Evolutionary conservation across 2,888 invertebrate species (phyloP).

Genomic region (Agrotis segetum): DNA sequence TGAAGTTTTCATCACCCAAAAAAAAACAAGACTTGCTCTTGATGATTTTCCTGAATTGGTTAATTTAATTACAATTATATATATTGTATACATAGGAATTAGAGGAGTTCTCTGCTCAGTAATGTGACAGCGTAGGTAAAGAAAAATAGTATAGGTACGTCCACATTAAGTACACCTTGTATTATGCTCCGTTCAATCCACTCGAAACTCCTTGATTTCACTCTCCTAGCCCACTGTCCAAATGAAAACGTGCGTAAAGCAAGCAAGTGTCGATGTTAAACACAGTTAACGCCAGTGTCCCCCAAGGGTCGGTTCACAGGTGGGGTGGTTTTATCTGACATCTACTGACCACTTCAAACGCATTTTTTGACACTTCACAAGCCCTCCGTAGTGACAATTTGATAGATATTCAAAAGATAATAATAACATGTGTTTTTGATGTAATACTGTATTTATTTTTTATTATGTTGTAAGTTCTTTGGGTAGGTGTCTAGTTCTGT

Average conservation of each 20-base stretch:
- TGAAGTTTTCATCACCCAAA: too few relatives aligned
- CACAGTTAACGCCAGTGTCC: slow-evolving; percentile 46
- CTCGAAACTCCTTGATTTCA: slow-evolving; percentile 16
- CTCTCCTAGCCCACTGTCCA: slow-evolving; percentile 33
- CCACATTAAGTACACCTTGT: background rate
- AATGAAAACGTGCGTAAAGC: slow-evolving; percentile 61
- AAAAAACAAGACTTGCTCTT: too few relatives aligned
- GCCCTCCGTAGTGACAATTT: slow-evolving; percentile 76
- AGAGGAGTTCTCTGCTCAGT: too few relatives aligned
- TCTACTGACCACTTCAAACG: slow-evolving; percentile 68
- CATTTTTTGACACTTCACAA: slow-evolving; percentile 68
- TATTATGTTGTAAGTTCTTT: slow-evolving; percentile 46
- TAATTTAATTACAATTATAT: too few relatives aligned
- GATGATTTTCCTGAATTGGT: too few relatives aligned
- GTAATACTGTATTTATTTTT: slow-evolving; percentile 52
- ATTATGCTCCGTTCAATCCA: slow-evolving; percentile 5
- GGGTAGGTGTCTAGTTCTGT: slow-evolving; percentile 65
- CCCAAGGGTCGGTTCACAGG: slow-evolving; percentile 56
- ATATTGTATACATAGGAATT: too few relatives aligned
- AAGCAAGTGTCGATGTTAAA: slow-evolving; percentile 57
- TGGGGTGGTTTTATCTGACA: slow-evolving; percentile 64
- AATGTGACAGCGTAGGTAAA: too few relatives aligned
- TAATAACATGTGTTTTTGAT: slow-evolving; percentile 82
- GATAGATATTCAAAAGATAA: slow-evolving; percentile 78
- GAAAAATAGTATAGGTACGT: too few relatives aligned